Evolutionary conservation across 2,888 invertebrate species (phyloP).

Genomic region (Eilema depressum): DNA sequence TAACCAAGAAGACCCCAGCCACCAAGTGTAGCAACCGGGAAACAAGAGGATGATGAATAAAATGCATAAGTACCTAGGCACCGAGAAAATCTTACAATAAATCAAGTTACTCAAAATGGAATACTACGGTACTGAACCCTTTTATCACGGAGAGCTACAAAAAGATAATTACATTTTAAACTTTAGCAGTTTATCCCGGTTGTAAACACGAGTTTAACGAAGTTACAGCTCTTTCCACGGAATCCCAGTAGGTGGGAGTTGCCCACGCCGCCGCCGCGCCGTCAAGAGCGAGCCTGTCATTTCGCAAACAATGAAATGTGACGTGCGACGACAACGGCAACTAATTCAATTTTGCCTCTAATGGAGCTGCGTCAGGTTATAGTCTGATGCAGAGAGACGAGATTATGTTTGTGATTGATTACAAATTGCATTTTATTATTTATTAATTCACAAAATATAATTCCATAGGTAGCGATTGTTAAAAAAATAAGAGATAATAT

Average conservation of each 20-base stretch:
- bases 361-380: slow-evolving; percentile 46
- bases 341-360: slow-evolving; percentile 69
- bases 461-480: background rate
- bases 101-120: background rate
- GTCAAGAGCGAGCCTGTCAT: slow-evolving; percentile 51
- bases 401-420: slow-evolving; percentile 10
- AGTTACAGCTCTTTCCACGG: slow-evolving; percentile 51
- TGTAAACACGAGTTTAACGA: slow-evolving; percentile 49
- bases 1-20: no score
- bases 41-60: no score
- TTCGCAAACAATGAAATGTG: slow-evolving; percentile 67
- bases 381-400: slow-evolving; percentile 13
- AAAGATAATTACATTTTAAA: slow-evolving; percentile 11
- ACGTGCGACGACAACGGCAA: slow-evolving; percentile 58
- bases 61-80: no score
- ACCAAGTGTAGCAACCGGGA: no score
- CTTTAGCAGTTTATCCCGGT: slow-evolving; percentile 36
- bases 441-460: background rate
- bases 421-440: background rate
- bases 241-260: slow-evolving; percentile 46
- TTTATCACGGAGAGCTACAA: background rate
- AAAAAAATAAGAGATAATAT: no score
- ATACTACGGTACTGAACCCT: background rate
- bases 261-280: slow-evolving; percentile 27
- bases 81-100: background rate